Percentiles rank a stretch among this genome's conserved stretches.
phyloP scores from a whole-genome alignment of 2,113 vertebrate genomes.

The Nothoprocta perdicaria region DNA sequence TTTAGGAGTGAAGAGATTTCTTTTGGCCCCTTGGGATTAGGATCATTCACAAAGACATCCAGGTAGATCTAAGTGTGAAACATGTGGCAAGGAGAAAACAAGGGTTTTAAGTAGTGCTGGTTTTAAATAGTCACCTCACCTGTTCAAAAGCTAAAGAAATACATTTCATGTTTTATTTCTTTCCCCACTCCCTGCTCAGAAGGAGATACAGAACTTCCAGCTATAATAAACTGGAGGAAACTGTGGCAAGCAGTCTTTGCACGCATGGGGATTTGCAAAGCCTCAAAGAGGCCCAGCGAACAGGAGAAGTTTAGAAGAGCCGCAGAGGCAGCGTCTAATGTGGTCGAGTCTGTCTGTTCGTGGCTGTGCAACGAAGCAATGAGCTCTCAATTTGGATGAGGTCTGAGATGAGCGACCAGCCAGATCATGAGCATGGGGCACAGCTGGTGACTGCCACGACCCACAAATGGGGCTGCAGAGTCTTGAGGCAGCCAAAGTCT shows the following conservation, averaged over 20 bases:
- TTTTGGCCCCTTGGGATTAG: background rate
- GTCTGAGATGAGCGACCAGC: background rate
- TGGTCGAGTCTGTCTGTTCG: accelerated
- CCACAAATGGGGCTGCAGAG: background rate
- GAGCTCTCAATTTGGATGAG: background rate
- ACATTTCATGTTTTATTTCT: background rate
- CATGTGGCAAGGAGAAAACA: background rate
- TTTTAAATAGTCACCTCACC: background rate
- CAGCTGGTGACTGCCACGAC: background rate
- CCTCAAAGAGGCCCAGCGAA: background rate
- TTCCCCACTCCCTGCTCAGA: background rate
- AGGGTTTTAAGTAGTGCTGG: background rate
- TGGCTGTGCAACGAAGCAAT: accelerated
- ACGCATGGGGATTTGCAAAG: background rate
- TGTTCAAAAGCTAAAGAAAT: background rate
- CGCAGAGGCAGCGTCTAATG: background rate
- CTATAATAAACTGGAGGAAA: background rate
- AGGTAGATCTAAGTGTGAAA: background rate
- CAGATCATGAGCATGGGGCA: too few species aligned
- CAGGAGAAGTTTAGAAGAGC: background rate
- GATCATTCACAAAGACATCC: background rate
- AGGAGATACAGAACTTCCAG: background rate
- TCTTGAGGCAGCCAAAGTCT: background rate
- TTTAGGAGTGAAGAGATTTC: background rate
- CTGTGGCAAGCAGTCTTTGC: background rate